Evolutionary conservation across 2,888 invertebrate species (phyloP).

Genomic region (Pyrochroa serraticornis): DNA sequence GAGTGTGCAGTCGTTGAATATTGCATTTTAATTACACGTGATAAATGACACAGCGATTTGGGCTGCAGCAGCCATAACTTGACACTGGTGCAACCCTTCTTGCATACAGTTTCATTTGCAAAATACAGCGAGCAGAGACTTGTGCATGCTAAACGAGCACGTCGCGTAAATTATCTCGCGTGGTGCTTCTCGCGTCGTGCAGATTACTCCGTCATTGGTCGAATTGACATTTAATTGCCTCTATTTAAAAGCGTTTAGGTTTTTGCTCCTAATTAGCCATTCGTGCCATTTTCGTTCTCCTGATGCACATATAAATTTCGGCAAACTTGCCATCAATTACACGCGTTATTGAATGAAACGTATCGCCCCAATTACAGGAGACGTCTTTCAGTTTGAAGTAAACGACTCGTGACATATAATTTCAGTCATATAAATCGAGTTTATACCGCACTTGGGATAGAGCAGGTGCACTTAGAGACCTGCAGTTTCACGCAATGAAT

Average conservation of each 20-base stretch:
- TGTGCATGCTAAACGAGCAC: conserved; percentile 25
- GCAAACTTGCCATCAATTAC: conserved; percentile 36
- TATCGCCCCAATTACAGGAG: conserved; percentile 36
- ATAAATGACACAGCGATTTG: conserved; percentile 39
- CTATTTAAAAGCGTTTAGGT: conserved; percentile 37
- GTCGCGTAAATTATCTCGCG: conserved; percentile 18
- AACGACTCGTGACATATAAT: conserved; percentile 36
- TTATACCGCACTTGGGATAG: conserved; percentile 27
- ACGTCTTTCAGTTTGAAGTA: conserved; percentile 32
- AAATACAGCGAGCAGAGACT: conserved; percentile 16
- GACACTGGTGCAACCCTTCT: conserved; percentile 3
- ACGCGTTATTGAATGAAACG: conserved; percentile 45
- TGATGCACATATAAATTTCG: no score
- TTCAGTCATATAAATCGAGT: conserved; percentile 28
- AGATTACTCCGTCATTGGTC: conserved; percentile 20
- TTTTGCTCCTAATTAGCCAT: conserved; percentile 32
- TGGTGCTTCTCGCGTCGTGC: conserved; percentile 1
- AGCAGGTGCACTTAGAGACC: conserved; percentile 17
- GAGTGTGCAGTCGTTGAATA: conserved; percentile 46
- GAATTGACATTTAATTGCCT: conserved; percentile 40
- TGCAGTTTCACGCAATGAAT: conserved; percentile 19
- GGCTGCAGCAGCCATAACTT: neutral
- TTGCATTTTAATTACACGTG: conserved; percentile 52
- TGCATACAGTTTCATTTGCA: conserved; percentile 7
- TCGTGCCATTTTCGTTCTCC: no score